Conservation (phyloP, 1,140 invertebrate species). For the Plodia interpunctella region DNA sequence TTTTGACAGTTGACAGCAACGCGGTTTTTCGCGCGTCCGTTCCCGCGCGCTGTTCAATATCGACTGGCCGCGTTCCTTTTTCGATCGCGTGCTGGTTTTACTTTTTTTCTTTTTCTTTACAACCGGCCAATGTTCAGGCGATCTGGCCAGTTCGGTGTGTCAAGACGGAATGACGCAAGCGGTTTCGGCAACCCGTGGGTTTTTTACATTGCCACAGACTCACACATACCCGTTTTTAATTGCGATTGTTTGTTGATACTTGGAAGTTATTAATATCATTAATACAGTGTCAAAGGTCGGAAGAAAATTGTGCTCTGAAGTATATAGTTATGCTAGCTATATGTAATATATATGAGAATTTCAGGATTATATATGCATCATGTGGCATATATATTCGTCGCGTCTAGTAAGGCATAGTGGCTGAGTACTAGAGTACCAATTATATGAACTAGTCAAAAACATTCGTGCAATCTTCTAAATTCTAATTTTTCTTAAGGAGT, state of each 20-base stretch:
- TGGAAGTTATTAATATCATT: background rate
- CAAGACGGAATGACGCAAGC: slow-evolving; percentile 59
- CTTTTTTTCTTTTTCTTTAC: slow-evolving; percentile 26
- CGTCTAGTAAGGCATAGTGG: no score
- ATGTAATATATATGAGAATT: no score
- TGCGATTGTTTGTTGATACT: slow-evolving; percentile 8
- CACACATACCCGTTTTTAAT: slow-evolving; percentile 16
- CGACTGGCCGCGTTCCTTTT: slow-evolving; percentile 44
- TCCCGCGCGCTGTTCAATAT: slow-evolving; percentile 38
- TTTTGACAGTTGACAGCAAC: slow-evolving; percentile 27
- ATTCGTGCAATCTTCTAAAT: no score
- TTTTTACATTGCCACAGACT: slow-evolving; percentile 52
- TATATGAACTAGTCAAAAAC: no score
- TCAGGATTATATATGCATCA: no score
- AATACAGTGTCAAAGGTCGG: slow-evolving; percentile 3
- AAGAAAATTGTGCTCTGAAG: background rate
- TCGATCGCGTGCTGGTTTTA: slow-evolving; percentile 29
- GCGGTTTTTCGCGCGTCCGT: slow-evolving; percentile 28
- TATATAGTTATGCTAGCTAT: background rate
- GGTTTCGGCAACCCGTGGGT: slow-evolving; percentile 57
- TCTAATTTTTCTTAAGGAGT: no score
- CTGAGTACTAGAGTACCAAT: no score
- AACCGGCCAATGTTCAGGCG: slow-evolving; percentile 22
- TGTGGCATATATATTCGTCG: no score
- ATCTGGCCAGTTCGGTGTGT: slow-evolving; percentile 45